A percentile compares a stretch with the other conserved stretches of the same genome.
Conservation (phyloP, 92 coral and sea anemone species). For the Siderastrea siderea region DNA sequence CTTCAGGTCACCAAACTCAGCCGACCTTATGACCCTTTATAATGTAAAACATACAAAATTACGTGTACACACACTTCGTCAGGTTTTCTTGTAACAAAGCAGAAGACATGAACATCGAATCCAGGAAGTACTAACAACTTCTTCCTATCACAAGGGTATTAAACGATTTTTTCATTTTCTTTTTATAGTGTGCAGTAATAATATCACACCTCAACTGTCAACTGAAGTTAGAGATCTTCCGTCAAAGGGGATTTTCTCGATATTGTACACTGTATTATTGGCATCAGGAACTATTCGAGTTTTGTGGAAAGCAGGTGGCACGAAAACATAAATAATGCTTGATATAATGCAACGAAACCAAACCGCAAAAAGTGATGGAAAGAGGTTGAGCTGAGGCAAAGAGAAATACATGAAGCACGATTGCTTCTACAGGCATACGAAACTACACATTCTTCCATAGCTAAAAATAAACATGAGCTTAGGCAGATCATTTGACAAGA, state of each 20-base stretch:
- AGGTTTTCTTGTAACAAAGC: slow-evolving; percentile 11
- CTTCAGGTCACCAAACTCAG: background rate
- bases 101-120: background rate
- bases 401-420: background rate
- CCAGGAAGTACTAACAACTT: background rate
- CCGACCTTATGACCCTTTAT: background rate
- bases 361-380: slow-evolving; percentile 45
- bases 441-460: background rate
- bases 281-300: slow-evolving; percentile 20
- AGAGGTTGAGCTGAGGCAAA: background rate
- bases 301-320: slow-evolving; percentile 53
- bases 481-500: no score
- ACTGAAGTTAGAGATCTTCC: background rate
- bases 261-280: slow-evolving; percentile 4
- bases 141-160: background rate
- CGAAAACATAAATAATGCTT: slow-evolving; percentile 29
- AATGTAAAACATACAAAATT: background rate
- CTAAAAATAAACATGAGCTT: background rate
- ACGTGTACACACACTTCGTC: background rate
- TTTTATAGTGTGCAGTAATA: background rate
- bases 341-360: slow-evolving; percentile 28
- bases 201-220: background rate
- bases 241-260: no score
- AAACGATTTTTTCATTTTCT: background rate
- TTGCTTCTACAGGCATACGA: background rate